Conservation (phyloP, 1,140 invertebrate species). For the Heliconius melpomene region DNA sequence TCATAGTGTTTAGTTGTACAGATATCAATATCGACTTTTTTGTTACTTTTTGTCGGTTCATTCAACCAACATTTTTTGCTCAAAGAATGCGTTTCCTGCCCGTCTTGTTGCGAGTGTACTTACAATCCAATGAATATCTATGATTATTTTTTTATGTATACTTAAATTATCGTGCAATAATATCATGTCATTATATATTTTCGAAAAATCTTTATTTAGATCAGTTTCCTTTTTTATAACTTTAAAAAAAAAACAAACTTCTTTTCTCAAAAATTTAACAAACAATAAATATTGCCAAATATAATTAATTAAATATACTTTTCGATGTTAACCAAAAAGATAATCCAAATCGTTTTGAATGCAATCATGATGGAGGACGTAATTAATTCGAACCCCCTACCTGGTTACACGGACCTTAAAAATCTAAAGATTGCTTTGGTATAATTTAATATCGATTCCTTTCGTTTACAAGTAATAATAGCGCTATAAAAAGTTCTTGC, state of each 20-base stretch:
- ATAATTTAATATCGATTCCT: conserved; percentile 57
- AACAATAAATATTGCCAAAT: not conserved
- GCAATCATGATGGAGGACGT: conserved; percentile 38
- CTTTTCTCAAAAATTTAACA: not conserved
- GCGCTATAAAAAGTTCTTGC: conserved; percentile 41
- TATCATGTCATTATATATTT: too few relatives aligned
- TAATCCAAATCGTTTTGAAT: conserved; percentile 13
- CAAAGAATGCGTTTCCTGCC: conserved; percentile 34
- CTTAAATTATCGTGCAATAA: too few relatives aligned
- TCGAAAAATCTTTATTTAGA: too few relatives aligned
- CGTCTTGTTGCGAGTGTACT: conserved; percentile 1
- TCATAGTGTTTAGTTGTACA: not conserved
- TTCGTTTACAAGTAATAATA: conserved; percentile 59
- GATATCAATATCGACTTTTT: not conserved
- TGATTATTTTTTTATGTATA: too few relatives aligned
- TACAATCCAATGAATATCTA: conserved; percentile 20
- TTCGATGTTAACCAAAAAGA: conserved; percentile 21
- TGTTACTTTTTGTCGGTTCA: conserved; percentile 25
- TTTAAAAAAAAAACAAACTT: too few relatives aligned
- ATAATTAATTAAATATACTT: conserved; percentile 8
- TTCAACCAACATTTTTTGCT: conserved; percentile 33
- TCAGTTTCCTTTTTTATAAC: too few relatives aligned
- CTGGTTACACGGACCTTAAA: conserved; percentile 48
- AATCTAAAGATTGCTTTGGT: conserved; percentile 49
- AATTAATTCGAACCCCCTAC: conserved; percentile 60